Evolutionary conservation across 2,797 vertebrate species (phyloP).

Genomic region (Eospalax fontanierii): DNA sequence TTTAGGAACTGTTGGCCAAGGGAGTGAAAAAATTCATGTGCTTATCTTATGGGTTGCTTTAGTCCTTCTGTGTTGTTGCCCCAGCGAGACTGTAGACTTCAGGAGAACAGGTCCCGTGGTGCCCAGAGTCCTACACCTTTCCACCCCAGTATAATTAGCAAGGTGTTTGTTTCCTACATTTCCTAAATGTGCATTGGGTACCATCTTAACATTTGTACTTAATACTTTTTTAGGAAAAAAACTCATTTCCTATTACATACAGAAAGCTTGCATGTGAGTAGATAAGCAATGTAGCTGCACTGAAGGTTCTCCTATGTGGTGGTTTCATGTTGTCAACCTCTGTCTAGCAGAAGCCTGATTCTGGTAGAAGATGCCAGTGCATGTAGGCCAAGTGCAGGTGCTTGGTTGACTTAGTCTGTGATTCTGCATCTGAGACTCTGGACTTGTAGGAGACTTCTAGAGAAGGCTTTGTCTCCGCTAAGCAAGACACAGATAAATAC

Average conservation of each 20-base stretch:
- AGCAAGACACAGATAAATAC: background rate
- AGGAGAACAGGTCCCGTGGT: background rate
- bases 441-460: background rate
- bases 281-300: background rate
- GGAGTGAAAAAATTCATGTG: background rate
- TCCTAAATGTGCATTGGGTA: background rate
- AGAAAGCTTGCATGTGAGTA: background rate
- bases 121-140: background rate
- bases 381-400: background rate
- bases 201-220: background rate
- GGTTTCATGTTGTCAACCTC: background rate
- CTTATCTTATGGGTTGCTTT: background rate
- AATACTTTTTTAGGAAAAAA: conserved; percentile 30
- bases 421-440: background rate
- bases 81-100: background rate
- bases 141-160: background rate
- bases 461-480: background rate
- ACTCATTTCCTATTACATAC: background rate
- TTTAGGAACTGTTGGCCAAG: background rate
- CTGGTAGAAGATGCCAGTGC: background rate
- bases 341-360: background rate
- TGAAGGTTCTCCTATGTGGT: background rate
- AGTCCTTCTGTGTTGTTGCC: conserved; percentile 10
- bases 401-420: background rate
- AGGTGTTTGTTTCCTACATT: background rate